These are phyloP conservation scores for Okamejei kenojei DNA, from an alignment of 2,797 vertebrate genomes.

Conservation along the genomic window DNA sequence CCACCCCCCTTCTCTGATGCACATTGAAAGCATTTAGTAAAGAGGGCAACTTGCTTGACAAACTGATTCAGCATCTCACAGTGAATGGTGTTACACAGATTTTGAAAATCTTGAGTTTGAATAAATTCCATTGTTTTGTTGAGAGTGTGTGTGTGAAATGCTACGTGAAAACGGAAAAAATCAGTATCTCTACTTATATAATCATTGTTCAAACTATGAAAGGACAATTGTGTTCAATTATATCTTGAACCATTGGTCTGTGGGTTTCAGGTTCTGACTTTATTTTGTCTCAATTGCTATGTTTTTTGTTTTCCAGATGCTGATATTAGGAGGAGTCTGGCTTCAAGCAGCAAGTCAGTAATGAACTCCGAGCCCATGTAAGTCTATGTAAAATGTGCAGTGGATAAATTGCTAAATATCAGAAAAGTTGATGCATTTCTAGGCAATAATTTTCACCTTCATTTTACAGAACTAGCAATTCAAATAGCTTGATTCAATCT, in stretches of 20 bases:
- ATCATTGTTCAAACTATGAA: neutral
- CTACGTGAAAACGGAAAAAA: neutral
- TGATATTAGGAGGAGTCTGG: conserved; percentile 70
- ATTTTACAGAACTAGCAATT: neutral
- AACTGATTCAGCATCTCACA: neutral
- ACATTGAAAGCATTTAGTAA: no score
- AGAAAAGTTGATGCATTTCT: neutral
- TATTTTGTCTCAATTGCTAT: neutral
- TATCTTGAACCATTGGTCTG: neutral
- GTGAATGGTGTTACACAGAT: neutral
- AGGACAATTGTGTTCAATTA: neutral
- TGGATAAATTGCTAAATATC: neutral
- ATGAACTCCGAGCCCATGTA: conserved; percentile 79
- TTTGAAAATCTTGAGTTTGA: neutral
- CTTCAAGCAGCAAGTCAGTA: conserved; percentile 64
- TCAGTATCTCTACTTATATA: neutral
- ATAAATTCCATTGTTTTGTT: neutral
- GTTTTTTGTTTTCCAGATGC: conserved; percentile 59
- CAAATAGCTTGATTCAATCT: neutral
- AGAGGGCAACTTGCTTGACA: neutral
- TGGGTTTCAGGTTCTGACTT: no score
- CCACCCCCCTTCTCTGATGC: neutral
- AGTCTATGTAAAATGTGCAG: conserved; percentile 48
- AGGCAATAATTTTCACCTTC: neutral
- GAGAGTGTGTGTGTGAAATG: neutral